Percentiles rank a stretch among this genome's conserved stretches.
Conservation (phyloP, 2,113 vertebrate genomes). For the Pholis gunnellus region DNA sequence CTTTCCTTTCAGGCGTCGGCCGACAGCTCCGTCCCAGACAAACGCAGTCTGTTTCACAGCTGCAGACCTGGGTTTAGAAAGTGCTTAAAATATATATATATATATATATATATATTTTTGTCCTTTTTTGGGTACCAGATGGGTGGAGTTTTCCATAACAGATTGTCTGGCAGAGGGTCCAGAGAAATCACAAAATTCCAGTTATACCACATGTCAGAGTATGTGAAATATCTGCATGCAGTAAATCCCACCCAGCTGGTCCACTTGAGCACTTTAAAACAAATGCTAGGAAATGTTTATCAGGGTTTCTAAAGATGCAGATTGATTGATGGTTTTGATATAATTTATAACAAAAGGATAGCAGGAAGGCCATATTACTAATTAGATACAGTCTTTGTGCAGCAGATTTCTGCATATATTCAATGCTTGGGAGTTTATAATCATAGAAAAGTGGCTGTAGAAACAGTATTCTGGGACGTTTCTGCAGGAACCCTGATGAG, state of each 20-base stretch:
- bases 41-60: constrained; percentile 18
- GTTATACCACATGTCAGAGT: background rate
- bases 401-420: constrained; percentile 5
- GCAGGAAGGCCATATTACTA: background rate
- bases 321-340: constrained; percentile 2
- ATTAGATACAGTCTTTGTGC: background rate
- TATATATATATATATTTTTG: background rate
- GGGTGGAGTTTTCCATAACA: constrained; percentile 1
- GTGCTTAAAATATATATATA: background rate
- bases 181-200: background rate
- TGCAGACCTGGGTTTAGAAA: constrained; percentile 55
- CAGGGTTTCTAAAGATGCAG: background rate
- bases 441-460: constrained; percentile 12
- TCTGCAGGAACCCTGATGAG: background rate
- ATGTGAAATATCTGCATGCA: background rate
- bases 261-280: constrained; percentile 38
- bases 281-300: constrained; percentile 20
- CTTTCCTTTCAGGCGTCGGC: background rate
- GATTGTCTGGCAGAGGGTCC: background rate
- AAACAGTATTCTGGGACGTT: background rate
- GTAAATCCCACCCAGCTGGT: constrained; percentile 6
- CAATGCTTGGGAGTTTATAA: background rate
- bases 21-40: constrained; percentile 23
- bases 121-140: background rate
- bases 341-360: constrained; percentile 4